These are phyloP conservation scores for Stomatorhinus ivindoensis DNA, from an alignment of 2,113 vertebrate genomes.

Conservation along the genomic window DNA sequence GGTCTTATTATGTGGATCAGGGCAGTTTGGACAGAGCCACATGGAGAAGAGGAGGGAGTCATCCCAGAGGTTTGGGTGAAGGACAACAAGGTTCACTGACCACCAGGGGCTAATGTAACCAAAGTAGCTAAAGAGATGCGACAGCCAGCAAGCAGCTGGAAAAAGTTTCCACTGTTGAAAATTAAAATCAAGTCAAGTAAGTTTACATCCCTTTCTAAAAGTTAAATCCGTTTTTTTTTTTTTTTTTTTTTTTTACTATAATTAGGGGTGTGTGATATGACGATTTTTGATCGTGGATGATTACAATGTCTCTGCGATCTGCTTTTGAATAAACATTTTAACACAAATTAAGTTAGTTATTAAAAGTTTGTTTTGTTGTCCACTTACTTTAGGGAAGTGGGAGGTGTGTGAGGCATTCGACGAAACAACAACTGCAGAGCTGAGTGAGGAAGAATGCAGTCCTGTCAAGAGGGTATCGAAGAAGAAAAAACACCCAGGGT, in stretches of 20 bases:
- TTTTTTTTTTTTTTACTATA: too few species aligned
- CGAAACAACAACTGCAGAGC: too few species aligned
- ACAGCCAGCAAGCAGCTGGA: slow-evolving; percentile 9
- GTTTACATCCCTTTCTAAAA: neutral
- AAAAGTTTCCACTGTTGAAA: neutral
- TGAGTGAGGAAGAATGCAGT: too few species aligned
- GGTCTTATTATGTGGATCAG: slow-evolving; percentile 5
- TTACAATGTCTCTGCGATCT: neutral
- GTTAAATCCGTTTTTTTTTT: too few species aligned
- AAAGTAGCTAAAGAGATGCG: slow-evolving; percentile 7
- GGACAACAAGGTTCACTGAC: slow-evolving; percentile 10
- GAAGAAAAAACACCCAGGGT: too few species aligned
- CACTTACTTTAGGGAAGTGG: neutral
- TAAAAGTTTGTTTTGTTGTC: neutral
- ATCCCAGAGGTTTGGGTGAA: slow-evolving; percentile 13
- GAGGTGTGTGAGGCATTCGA: too few species aligned
- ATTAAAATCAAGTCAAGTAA: neutral
- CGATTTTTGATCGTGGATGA: neutral
- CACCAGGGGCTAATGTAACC: neutral
- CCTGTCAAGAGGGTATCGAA: too few species aligned
- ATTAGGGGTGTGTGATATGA: too few species aligned
- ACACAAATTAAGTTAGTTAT: neutral
- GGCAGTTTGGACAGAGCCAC: slow-evolving; percentile 7
- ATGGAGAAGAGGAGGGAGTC: slow-evolving; percentile 18
- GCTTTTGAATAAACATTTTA: neutral